phyloP scores from a whole-genome alignment of 2,797 vertebrate genomes.

The Cossypha dichroa region DNA sequence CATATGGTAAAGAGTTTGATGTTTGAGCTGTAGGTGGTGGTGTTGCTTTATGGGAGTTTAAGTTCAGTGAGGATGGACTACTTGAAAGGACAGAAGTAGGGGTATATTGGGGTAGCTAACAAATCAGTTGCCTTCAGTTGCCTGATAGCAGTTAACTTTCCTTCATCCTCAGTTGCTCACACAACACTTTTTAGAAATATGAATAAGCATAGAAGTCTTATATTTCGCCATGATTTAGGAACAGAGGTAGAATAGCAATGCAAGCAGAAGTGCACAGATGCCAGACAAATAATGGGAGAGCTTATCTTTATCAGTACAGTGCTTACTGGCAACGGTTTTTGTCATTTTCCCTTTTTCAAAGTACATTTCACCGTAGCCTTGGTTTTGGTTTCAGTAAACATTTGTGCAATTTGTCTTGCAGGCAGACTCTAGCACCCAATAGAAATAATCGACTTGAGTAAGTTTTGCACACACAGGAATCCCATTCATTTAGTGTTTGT shows the following conservation, averaged over 20 bases:
- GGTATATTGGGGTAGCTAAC: not conserved
- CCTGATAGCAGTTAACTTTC: not conserved
- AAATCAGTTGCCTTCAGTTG: not conserved
- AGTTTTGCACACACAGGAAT: not conserved
- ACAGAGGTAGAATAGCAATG: not conserved
- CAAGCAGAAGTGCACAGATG: not conserved
- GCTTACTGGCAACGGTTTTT: not conserved
- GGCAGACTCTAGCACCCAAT: not conserved
- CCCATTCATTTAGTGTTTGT: not conserved
- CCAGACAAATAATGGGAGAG: not conserved
- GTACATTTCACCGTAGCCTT: not conserved
- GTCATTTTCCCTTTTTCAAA: not conserved
- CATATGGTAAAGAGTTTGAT: conserved; percentile 7
- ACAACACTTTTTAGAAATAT: not conserved
- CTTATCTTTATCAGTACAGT: not conserved
- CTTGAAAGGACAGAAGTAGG: not conserved
- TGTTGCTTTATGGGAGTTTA: conserved; percentile 57
- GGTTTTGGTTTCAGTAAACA: not conserved
- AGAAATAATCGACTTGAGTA: not conserved
- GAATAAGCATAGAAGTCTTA: not conserved
- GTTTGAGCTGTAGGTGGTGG: conserved; percentile 68
- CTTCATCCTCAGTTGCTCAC: not conserved
- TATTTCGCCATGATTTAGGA: not conserved
- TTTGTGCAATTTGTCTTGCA: not conserved
- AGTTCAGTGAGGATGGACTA: not conserved